phyloP scores from a whole-genome alignment of 2,797 vertebrate species.

The Adelosebastes latens region DNA sequence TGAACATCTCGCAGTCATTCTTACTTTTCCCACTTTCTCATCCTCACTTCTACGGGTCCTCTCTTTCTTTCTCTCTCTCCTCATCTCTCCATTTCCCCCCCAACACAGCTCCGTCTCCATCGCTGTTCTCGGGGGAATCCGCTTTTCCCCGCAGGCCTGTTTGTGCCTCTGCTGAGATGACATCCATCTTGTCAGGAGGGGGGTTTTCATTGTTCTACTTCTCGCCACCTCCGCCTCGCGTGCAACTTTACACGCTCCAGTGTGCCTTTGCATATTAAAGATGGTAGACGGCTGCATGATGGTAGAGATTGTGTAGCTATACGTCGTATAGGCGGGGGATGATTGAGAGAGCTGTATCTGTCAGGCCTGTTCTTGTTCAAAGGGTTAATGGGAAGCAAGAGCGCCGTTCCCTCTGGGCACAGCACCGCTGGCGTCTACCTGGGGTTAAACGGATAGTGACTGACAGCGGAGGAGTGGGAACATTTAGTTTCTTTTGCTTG shows the following conservation, averaged over 20 bases:
- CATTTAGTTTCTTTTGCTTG: constrained; percentile 20
- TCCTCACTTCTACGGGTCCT: constrained; percentile 1
- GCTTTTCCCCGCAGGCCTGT: constrained; percentile 50
- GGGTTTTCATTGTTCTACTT: constrained; percentile 53
- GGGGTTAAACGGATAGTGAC: constrained; percentile 53
- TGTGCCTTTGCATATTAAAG: constrained; percentile 27
- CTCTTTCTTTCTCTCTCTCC: constrained; percentile 8
- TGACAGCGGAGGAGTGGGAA: constrained; percentile 50
- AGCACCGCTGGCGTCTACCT: constrained; percentile 32
- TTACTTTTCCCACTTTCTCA: constrained; percentile 13
- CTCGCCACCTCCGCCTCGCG: constrained; percentile 3
- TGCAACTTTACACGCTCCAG: neutral
- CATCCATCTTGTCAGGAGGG: constrained; percentile 63
- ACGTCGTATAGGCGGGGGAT: neutral
- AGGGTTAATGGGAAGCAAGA: constrained; percentile 46
- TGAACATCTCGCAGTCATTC: constrained; percentile 42
- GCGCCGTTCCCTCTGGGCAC: constrained; percentile 16
- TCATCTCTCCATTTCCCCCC: constrained; percentile 27
- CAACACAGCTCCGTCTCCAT: constrained; percentile 14
- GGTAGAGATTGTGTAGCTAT: neutral
- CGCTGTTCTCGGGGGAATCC: constrained; percentile 42
- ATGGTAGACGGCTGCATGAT: neutral
- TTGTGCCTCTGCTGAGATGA: constrained; percentile 58
- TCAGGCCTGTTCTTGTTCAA: constrained; percentile 15
- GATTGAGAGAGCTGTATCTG: constrained; percentile 26